Evolutionary conservation across 2,888 invertebrate genomes (phyloP).

Genomic region (Gryllus longicercus): DNA sequence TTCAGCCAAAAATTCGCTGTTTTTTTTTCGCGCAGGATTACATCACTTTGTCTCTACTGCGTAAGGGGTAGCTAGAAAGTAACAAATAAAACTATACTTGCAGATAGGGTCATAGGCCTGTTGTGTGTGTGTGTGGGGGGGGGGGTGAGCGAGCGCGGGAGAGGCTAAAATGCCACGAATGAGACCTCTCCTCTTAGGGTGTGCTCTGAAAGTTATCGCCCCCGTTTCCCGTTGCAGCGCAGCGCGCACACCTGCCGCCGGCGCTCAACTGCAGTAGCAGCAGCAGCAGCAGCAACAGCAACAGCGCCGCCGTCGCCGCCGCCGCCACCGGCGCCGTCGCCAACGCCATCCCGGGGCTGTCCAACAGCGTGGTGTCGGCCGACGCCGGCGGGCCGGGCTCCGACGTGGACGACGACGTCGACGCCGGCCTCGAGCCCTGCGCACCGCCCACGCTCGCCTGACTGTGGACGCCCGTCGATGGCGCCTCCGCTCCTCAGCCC

Average conservation of each 20-base stretch:
- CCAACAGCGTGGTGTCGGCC: neutral
- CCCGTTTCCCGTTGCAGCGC: neutral
- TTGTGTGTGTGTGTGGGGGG: no score
- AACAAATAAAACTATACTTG: no score
- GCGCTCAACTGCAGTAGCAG: neutral
- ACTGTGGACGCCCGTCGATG: neutral
- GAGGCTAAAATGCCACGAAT: no score
- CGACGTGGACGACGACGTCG: neutral
- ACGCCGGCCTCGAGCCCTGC: neutral
- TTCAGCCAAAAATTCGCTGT: no score
- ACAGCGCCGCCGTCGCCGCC: neutral
- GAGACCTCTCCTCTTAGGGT: no score
- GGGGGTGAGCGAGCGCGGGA: no score
- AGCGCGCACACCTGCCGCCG: neutral
- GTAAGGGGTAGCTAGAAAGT: no score
- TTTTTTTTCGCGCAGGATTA: no score
- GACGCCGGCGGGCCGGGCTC: neutral
- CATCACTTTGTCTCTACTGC: no score
- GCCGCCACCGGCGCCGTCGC: neutral
- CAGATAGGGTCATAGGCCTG: no score
- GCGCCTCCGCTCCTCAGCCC: neutral
- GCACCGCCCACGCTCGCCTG: neutral
- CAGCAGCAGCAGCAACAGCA: neutral
- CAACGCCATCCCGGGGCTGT: constrained; percentile 17
- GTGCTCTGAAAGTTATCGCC: no score